These are phyloP conservation scores for Lordiphosa fenestrarum DNA, from an alignment of 2,888 invertebrate species.

Conservation along the genomic window DNA sequence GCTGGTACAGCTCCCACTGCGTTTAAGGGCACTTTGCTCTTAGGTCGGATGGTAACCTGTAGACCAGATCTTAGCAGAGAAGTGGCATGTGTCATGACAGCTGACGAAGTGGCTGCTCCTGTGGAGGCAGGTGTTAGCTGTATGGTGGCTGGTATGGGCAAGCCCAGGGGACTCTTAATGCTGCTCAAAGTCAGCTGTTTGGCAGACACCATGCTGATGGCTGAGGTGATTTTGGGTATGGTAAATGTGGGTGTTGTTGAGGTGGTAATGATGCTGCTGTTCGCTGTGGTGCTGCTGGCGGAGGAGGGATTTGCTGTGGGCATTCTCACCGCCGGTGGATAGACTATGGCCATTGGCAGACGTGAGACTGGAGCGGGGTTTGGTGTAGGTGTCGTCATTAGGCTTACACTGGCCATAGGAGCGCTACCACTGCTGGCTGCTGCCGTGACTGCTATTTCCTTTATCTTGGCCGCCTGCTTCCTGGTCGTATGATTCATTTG, in stretches of 20 bases:
- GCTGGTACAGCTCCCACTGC: neutral
- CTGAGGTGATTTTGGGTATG: constrained; percentile 10
- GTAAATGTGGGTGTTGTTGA: neutral
- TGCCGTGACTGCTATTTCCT: neutral
- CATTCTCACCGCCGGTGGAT: constrained; percentile 25
- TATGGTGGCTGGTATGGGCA: too few relatives aligned
- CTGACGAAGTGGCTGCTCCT: too few relatives aligned
- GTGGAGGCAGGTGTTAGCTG: too few relatives aligned
- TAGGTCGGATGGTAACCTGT: too few relatives aligned
- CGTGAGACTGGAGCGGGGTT: neutral
- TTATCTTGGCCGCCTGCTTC: neutral
- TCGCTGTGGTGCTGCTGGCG: neutral
- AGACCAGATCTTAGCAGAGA: too few relatives aligned
- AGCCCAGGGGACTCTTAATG: too few relatives aligned
- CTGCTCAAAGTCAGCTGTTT: too few relatives aligned
- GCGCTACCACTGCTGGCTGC: neutral
- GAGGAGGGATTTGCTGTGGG: neutral
- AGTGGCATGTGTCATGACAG: too few relatives aligned
- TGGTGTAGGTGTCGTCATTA: neutral
- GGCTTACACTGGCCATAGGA: neutral
- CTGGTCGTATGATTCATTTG: too few relatives aligned
- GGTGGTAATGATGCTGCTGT: neutral
- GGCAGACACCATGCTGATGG: neutral
- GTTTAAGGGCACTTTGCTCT: too few relatives aligned
- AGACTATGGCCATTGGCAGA: constrained; percentile 44